These are phyloP conservation scores for Nematostella vectensis DNA, from an alignment of 92 coral and sea anemone genomes.

Conservation along the genomic window DNA sequence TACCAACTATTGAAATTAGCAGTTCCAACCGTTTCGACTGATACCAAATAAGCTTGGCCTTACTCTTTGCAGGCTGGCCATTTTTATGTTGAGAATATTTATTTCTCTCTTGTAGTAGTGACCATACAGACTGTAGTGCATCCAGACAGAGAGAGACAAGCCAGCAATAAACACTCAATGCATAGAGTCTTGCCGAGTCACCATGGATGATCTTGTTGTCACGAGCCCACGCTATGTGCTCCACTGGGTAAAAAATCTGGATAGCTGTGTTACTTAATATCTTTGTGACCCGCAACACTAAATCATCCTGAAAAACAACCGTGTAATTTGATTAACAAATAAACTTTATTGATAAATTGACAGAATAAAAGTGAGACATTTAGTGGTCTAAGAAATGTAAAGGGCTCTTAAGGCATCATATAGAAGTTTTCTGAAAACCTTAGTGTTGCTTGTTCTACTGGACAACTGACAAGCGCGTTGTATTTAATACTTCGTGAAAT, in stretches of 20 bases:
- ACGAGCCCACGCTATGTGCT: constrained; percentile 77
- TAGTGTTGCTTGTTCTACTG: too few species aligned
- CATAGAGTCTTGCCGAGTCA: constrained; percentile 43
- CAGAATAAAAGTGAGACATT: too few species aligned
- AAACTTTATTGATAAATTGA: too few species aligned
- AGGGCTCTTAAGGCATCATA: too few species aligned
- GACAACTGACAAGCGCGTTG: too few species aligned
- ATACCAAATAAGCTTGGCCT: constrained; percentile 3
- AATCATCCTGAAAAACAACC: constrained; percentile 37
- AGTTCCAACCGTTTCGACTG: constrained; percentile 21
- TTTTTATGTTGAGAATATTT: too few species aligned
- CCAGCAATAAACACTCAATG: constrained; percentile 47
- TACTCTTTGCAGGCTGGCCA: too few species aligned
- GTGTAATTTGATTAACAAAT: neutral
- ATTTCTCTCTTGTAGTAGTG: too few species aligned
- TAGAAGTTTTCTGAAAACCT: too few species aligned
- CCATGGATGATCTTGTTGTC: constrained; percentile 60
- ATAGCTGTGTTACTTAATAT: constrained; percentile 44
- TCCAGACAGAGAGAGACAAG: constrained; percentile 46
- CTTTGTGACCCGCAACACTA: constrained; percentile 36
- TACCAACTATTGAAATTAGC: constrained; percentile 30
- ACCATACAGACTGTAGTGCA: constrained; percentile 46
- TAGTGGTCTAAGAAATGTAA: too few species aligned
- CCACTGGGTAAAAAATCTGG: constrained; percentile 62
- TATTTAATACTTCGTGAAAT: too few species aligned